Evolutionary conservation across 2,113 vertebrate species (phyloP).

Genomic region (Elephantulus edwardii): DNA sequence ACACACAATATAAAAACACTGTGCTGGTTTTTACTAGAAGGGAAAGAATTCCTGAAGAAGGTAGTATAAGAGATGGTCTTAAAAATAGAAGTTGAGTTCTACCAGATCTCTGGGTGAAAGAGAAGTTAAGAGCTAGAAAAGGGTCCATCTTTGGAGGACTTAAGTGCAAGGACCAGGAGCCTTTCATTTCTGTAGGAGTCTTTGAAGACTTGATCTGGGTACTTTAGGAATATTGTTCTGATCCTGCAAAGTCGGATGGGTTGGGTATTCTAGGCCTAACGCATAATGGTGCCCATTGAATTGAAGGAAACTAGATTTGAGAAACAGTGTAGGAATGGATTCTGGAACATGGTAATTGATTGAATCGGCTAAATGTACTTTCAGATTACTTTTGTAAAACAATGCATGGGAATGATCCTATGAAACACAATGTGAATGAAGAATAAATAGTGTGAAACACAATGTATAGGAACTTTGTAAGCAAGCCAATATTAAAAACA

Average conservation of each 20-base stretch:
- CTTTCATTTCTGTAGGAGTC: not conserved
- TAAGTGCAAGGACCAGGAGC: not conserved
- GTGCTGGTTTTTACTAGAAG: not conserved
- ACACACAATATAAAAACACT: not conserved
- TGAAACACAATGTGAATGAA: too few relatives aligned
- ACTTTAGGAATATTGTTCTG: not conserved
- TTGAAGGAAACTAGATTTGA: not conserved
- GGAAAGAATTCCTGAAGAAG: not conserved
- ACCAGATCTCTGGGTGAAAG: accelerated
- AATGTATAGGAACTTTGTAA: too few relatives aligned
- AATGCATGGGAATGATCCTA: too few relatives aligned
- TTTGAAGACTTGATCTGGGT: not conserved
- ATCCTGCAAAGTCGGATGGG: accelerated
- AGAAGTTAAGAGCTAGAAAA: not conserved
- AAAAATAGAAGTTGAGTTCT: not conserved
- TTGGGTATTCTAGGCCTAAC: not conserved
- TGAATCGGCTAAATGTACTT: not conserved
- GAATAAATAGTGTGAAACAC: too few relatives aligned
- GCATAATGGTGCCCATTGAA: not conserved
- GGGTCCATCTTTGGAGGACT: not conserved
- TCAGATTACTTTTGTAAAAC: too few relatives aligned
- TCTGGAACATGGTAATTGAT: not conserved
- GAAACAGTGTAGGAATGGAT: not conserved
- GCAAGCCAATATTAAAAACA: too few relatives aligned
- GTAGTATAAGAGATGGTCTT: not conserved